Evolutionary conservation across 2,888 invertebrate genomes (phyloP), one percentile per base, ranked within the genome.

Genomic region (Eugnorisma glareosa): DNA sequence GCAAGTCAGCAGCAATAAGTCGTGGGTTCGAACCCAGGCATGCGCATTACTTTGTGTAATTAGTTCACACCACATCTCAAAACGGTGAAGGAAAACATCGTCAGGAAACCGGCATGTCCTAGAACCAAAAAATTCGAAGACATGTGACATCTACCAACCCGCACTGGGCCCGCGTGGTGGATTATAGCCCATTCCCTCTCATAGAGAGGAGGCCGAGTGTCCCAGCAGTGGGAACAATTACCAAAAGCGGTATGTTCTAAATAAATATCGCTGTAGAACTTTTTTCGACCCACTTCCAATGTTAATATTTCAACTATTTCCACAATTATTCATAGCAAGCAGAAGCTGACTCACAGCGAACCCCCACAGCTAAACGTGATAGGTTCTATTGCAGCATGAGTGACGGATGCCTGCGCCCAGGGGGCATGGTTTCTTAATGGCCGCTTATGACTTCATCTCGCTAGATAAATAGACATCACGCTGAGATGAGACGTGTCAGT

Each of bases 341-440:
- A 81, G 81, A 78, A 81, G 67, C 61, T 70, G 61, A 57, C 21
- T 61, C 45, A 67, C 15, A 8, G 13, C 15, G 8, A 43, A 2
- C 67, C 61, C 85, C 86, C 40, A 81, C 57, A 82, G 85, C 72
- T 64, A 77, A 75, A 79, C 88, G 86, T 86, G 86, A 81, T 81
- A 76, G 68, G 83, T 82, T 31, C 31, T n/a, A 67, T 84, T 83
- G 72, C 84, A 31, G 35, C 51, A 35, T 72, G 73, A 83, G n/a
- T 79, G 83, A 84, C 67, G 45, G 73, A 40, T 67, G 64, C 61
- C 43, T 66, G 74, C 57, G 71, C 75, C 77, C 72, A 28, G 57
- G 66, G 80, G 74, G 63, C 59, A 51, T 37, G 8, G 66, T 82
- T 86, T 54, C 74, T 11, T 67, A 82, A 82, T 69, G 35, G 15